A percentile compares a stretch with the other conserved stretches of the same genome.
phyloP scores from a whole-genome alignment of 2,888 invertebrate species.

The Rhingia rostrata region DNA sequence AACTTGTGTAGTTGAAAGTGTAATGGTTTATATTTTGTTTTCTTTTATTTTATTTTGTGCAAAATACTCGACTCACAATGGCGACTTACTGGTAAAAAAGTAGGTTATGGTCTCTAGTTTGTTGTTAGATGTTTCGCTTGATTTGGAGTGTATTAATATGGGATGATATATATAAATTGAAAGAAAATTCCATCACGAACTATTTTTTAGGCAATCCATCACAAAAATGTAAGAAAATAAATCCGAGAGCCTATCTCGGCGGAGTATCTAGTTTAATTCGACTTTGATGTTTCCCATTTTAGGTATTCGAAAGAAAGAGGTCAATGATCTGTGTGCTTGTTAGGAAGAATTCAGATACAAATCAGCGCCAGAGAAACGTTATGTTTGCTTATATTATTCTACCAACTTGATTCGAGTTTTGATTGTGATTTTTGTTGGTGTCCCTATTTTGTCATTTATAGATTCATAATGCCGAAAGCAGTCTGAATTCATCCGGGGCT shows the following conservation, averaged over 20 bases:
- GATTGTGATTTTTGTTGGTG: neutral
- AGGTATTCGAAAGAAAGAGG: slow-evolving; percentile 18
- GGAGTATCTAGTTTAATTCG: slow-evolving; percentile 6
- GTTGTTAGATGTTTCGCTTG: slow-evolving; percentile 26
- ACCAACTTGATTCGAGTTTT: neutral
- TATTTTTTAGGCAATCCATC: slow-evolving; percentile 7
- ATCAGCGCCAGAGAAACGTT: slow-evolving; percentile 16
- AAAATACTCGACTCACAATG: slow-evolving; percentile 34
- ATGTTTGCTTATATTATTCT: neutral
- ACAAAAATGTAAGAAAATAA: neutral
- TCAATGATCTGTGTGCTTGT: slow-evolving; percentile 16
- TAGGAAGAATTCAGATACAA: slow-evolving; percentile 27
- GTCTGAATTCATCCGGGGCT: too few relatives aligned
- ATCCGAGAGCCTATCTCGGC: neutral
- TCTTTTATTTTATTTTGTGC: slow-evolving; percentile 1
- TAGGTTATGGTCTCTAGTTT: slow-evolving; percentile 45
- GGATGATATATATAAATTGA: neutral
- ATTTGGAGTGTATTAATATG: slow-evolving; percentile 21
- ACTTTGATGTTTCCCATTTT: slow-evolving; percentile 5
- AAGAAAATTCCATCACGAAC: slow-evolving; percentile 31
- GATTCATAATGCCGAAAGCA: too few relatives aligned
- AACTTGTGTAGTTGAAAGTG: slow-evolving; percentile 30
- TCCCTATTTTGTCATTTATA: too few relatives aligned
- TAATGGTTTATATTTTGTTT: neutral
- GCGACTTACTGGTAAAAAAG: slow-evolving; percentile 6